These are phyloP conservation scores for Syngnathus typhle DNA, from an alignment of 2,113 vertebrate species.

Conservation along the genomic window DNA sequence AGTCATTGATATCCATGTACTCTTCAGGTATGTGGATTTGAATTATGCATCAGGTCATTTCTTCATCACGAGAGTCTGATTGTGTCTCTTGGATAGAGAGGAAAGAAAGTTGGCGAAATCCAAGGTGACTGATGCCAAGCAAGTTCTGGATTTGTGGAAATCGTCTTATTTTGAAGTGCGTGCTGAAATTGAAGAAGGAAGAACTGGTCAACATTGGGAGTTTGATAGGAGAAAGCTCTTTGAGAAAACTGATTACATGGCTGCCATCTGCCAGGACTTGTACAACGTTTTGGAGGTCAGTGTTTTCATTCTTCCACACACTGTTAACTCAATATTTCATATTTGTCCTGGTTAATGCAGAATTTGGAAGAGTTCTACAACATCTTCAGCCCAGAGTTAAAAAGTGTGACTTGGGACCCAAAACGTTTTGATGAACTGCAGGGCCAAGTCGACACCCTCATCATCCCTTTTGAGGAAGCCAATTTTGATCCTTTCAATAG, in stretches of 20 bases:
- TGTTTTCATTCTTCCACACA: not conserved
- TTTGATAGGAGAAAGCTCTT: slow-evolving; percentile 89
- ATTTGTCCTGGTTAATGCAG: slow-evolving; percentile 55
- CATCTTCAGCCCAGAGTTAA: slow-evolving; percentile 82
- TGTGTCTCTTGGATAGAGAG: slow-evolving; percentile 65
- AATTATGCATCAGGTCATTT: not conserved
- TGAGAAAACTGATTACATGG: slow-evolving; percentile 86
- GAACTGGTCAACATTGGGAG: slow-evolving; percentile 80
- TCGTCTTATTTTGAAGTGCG: slow-evolving; percentile 79
- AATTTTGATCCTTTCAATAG: slow-evolving; percentile 81
- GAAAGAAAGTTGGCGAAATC: slow-evolving; percentile 69
- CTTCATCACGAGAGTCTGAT: not conserved
- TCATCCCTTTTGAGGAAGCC: slow-evolving; percentile 73
- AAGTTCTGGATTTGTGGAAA: slow-evolving; percentile 81
- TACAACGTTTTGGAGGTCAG: slow-evolving; percentile 79
- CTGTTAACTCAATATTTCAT: not conserved
- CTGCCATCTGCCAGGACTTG: slow-evolving; percentile 83
- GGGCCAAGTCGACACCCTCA: slow-evolving; percentile 72
- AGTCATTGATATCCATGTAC: slow-evolving; percentile 67
- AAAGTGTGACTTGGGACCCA: slow-evolving; percentile 77
- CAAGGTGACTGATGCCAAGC: slow-evolving; percentile 74
- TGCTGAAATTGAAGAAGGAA: slow-evolving; percentile 79
- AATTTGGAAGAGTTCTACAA: slow-evolving; percentile 82
- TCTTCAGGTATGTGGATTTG: slow-evolving; percentile 75
- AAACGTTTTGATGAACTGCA: slow-evolving; percentile 76